phyloP scores from a whole-genome alignment of 2,888 invertebrate genomes.

The Hemithea aestivaria region DNA sequence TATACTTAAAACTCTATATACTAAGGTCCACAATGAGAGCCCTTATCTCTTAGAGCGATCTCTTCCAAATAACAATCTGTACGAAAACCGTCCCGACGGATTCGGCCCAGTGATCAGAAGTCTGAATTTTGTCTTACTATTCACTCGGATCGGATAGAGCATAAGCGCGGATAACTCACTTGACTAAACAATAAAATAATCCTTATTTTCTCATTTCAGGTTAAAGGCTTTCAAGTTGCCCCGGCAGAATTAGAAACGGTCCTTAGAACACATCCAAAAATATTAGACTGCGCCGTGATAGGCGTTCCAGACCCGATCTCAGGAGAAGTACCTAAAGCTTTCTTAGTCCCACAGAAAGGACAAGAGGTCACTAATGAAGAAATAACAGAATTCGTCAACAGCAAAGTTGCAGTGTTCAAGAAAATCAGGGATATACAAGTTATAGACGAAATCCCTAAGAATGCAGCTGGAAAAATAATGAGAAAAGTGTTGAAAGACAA shows the following conservation, averaged over 20 bases:
- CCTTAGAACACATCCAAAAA: conserved; percentile 84
- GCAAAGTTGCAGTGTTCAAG: conserved; percentile 86
- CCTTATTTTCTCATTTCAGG: conserved; percentile 44
- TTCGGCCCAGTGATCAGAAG: too few relatives aligned
- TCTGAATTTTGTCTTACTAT: not conserved
- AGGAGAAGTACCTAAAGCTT: conserved; percentile 90
- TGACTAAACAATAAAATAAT: too few relatives aligned
- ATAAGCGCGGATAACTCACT: too few relatives aligned
- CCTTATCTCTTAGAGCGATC: too few relatives aligned
- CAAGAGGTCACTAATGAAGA: conserved; percentile 72
- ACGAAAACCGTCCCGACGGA: too few relatives aligned
- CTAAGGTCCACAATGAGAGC: too few relatives aligned
- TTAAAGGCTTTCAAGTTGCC: conserved; percentile 88
- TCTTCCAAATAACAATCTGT: too few relatives aligned
- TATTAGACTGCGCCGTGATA: conserved; percentile 90
- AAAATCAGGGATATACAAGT: conserved; percentile 83
- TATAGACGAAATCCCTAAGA: conserved; percentile 85
- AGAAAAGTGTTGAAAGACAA: conserved; percentile 78
- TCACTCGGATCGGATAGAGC: too few relatives aligned
- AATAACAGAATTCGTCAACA: conserved; percentile 81
- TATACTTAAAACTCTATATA: too few relatives aligned
- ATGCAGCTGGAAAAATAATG: conserved; percentile 87
- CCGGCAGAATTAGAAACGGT: conserved; percentile 92
- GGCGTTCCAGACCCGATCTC: conserved; percentile 84
- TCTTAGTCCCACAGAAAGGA: conserved; percentile 77